Conservation (phyloP, 1,140 invertebrate species). For the Eciton burchellii region DNA sequence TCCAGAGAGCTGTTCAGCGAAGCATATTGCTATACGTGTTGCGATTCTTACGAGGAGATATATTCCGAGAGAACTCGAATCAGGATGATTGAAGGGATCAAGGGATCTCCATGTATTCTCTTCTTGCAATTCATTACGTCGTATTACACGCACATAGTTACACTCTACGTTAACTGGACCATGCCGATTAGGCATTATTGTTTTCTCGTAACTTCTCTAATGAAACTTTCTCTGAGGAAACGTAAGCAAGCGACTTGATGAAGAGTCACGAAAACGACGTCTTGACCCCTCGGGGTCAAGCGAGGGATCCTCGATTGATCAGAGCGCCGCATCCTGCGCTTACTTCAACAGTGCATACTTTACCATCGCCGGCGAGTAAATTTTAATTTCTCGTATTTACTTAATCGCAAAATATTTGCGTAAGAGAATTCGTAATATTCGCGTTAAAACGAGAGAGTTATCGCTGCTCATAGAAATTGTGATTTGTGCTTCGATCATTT, state of each 20-base stretch:
- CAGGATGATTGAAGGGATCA: background rate
- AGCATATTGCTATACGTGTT: background rate
- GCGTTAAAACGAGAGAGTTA: conserved; percentile 36
- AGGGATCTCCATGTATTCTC: too few relatives aligned
- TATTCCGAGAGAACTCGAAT: background rate
- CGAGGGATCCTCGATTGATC: conserved; percentile 23
- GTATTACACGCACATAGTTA: background rate
- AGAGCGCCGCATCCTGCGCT: background rate
- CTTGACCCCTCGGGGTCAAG: conserved; percentile 12
- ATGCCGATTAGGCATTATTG: background rate
- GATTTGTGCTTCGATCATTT: background rate
- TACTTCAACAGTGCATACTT: conserved; percentile 24
- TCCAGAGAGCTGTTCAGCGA: background rate
- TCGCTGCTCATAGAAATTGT: conserved; percentile 30
- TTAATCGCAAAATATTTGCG: conserved; percentile 20
- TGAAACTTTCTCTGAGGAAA: conserved; percentile 18
- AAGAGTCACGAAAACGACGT: conserved; percentile 45
- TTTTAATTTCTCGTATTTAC: conserved; percentile 18
- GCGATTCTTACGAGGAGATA: background rate
- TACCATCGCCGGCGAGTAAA: background rate
- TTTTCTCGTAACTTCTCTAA: conserved; percentile 27
- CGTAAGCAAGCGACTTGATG: background rate
- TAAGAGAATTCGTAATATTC: background rate
- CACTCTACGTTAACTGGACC: background rate
- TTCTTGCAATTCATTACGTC: background rate